Evolutionary conservation across 2,113 vertebrate genomes (phyloP), one percentile per base, ranked within the genome.

Genomic region (Cephalopholis sonnerati): DNA sequence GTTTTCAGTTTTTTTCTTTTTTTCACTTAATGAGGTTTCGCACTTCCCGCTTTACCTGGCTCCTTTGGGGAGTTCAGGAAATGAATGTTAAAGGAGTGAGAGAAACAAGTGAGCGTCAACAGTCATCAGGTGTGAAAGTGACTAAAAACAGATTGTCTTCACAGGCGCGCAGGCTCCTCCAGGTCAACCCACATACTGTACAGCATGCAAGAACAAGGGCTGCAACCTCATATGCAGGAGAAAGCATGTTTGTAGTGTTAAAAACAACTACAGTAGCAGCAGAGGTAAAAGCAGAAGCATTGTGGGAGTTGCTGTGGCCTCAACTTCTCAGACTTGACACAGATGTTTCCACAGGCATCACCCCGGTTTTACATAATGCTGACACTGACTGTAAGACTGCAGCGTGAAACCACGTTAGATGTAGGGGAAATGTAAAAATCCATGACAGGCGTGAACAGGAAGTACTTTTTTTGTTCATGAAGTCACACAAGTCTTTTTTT

Each of bases 121-220:
- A 83, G 81, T 68, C 80, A 75, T 79, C 80, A 84, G 74, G 90
- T 91, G 91, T 53, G 89, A 89, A 84, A 91, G 77, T 25, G 57
- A 84, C 85, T 90, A 90, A 88, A 92, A 93, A 91, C 85, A 90
- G 83, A 84, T 65, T 70, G 67, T 64, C 72, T 90, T 69, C 66
- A 57, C 61, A 76, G 82, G 55, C 48, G 58, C 12, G 54, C 75
- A 78, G 32, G 66, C 69, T 79, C 36, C 74, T 74, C 39, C 62
- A 5, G 89, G 85, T 81, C 87, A 74, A 22, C 86, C 90, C 87
- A 91, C 86, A 50, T 87, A 66, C 83, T 66, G 79, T 44, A 78
- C 82, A 57, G 71, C 32, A 41, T 29, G 54, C 71, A 36, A 66
- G 80, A 83, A 74, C 73, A 48, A 57, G 64, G 62, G 77, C 70